Percentiles rank a stretch among this genome's conserved stretches.
phyloP scores from a whole-genome alignment of 2,888 invertebrate species.

The Eilema caniola region DNA sequence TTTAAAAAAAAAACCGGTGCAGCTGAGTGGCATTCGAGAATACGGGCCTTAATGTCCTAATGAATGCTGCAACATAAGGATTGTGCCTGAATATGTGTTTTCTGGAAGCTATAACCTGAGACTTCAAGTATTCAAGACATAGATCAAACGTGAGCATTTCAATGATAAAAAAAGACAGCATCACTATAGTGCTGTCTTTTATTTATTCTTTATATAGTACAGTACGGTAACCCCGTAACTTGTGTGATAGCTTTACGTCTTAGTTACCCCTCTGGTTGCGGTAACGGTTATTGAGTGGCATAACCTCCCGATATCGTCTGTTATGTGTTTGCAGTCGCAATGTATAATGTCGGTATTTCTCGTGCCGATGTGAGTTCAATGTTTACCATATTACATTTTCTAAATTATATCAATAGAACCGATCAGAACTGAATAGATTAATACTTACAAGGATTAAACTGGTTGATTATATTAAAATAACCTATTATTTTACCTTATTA shows the following conservation, averaged over 20 bases:
- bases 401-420: not conserved
- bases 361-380: not conserved
- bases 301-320: constrained; percentile 16
- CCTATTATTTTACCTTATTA: too few species aligned
- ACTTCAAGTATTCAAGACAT: too few species aligned
- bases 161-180: not conserved
- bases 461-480: too few species aligned
- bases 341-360: not conserved
- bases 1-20: too few species aligned
- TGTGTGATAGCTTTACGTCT: constrained; percentile 14
- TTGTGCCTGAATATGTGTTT: too few species aligned
- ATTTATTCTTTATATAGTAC: not conserved
- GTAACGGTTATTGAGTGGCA: constrained; percentile 14
- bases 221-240: not conserved
- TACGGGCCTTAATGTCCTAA: too few species aligned
- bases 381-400: not conserved
- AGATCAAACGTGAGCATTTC: too few species aligned
- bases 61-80: too few species aligned
- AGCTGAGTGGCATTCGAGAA: too few species aligned
- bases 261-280: constrained; percentile 9
- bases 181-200: too few species aligned
- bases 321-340: constrained; percentile 10
- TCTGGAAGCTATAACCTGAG: too few species aligned
- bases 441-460: too few species aligned
- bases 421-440: not conserved